Percentiles rank a stretch among this genome's conserved stretches.
Evolutionary conservation across 2,113 vertebrate genomes (phyloP).

Genomic region (Microcebus ravelobensis): DNA sequence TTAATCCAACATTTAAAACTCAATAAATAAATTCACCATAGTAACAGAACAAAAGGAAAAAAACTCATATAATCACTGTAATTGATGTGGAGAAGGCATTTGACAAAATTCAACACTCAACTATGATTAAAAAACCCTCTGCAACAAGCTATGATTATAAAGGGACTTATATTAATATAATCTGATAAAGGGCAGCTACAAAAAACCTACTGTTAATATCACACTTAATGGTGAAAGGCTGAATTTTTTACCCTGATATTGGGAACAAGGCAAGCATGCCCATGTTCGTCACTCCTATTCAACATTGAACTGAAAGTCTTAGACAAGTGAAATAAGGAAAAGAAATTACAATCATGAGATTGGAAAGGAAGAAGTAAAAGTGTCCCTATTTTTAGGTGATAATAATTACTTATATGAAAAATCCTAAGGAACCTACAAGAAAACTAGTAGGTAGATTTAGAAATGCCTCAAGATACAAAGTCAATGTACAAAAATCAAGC

Average conservation of each 20-base stretch:
- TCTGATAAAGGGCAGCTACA: neutral
- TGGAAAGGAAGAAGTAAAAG: neutral
- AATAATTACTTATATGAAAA: slow-evolving; percentile 17
- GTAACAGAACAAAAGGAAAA: slow-evolving; percentile 22
- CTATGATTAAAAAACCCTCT: neutral
- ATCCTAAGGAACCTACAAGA: neutral
- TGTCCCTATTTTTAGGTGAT: neutral
- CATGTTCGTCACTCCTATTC: neutral
- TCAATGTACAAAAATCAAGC: neutral
- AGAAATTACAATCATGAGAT: neutral
- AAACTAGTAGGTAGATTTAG: slow-evolving; percentile 29
- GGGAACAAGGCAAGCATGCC: neutral
- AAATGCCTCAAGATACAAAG: neutral
- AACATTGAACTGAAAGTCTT: neutral
- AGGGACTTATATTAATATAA: neutral
- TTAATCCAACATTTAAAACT: slow-evolving; percentile 20
- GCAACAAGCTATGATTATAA: slow-evolving; percentile 12
- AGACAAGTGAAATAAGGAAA: neutral
- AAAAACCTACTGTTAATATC: neutral
- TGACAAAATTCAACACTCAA: slow-evolving; percentile 22
- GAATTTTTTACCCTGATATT: neutral
- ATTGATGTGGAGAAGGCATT: neutral
- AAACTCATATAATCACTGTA: neutral
- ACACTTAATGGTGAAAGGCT: neutral
- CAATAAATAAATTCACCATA: neutral